phyloP scores from a whole-genome alignment of 2,888 invertebrate species.

The Ligdia adustata region DNA sequence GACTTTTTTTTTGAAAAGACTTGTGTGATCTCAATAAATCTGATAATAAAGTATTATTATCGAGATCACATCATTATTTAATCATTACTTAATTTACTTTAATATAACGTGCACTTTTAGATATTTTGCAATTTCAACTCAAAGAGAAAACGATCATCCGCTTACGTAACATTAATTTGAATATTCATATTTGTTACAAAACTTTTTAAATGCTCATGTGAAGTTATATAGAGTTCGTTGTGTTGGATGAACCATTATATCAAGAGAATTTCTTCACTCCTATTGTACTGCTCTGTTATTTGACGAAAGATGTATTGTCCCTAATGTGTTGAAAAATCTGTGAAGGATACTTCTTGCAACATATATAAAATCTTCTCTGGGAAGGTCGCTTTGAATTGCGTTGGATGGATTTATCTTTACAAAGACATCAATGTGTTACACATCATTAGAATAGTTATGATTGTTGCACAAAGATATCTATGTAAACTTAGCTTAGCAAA shows the following conservation, averaged over 20 bases:
- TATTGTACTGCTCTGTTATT: slow-evolving; percentile 13
- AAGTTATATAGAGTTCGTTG: slow-evolving; percentile 3
- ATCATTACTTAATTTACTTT: no score
- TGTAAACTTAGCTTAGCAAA: no score
- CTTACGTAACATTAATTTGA: slow-evolving; percentile 9
- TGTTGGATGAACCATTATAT: slow-evolving; percentile 11
- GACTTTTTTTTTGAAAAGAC: no score
- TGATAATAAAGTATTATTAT: no score
- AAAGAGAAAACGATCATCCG: slow-evolving; percentile 10
- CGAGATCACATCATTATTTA: no score
- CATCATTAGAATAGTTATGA: no score
- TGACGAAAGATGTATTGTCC: slow-evolving; percentile 23
- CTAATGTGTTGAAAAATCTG: slow-evolving; percentile 18
- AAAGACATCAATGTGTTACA: background rate
- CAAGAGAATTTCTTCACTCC: slow-evolving; percentile 12
- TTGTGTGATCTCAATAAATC: no score
- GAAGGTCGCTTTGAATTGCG: slow-evolving; percentile 15
- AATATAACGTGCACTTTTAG: no score
- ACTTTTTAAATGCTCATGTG: slow-evolving; percentile 5
- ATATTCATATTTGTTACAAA: slow-evolving; percentile 23
- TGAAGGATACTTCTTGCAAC: slow-evolving; percentile 11
- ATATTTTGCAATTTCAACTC: slow-evolving; percentile 4
- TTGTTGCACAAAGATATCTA: no score
- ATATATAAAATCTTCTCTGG: slow-evolving; percentile 6
- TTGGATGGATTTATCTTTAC: background rate